Conservation (phyloP, 2,113 vertebrate species). For the Acanthisitta chloris region DNA sequence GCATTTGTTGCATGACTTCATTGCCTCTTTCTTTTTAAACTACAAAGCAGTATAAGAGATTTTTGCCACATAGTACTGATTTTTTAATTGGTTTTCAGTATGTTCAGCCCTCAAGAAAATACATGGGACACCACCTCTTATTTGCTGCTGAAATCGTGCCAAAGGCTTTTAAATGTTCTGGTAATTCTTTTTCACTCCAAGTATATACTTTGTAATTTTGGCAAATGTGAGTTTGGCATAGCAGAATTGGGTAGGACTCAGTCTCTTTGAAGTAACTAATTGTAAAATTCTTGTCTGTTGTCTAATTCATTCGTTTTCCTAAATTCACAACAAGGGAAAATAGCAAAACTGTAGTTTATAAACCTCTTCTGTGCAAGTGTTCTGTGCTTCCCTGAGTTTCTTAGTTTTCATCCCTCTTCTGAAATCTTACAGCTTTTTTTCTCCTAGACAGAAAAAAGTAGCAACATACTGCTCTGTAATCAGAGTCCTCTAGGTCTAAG, state of each 20-base stretch:
- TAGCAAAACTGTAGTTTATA: background rate
- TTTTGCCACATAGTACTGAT: background rate
- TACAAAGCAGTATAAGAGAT: background rate
- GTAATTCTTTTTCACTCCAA: background rate
- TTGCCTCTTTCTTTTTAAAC: background rate
- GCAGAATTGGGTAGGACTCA: background rate
- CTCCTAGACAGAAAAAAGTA: too few relatives aligned
- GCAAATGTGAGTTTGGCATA: background rate
- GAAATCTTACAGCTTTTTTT: background rate
- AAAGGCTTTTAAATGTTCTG: background rate
- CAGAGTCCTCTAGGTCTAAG: background rate
- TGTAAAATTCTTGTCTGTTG: background rate
- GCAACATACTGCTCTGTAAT: too few relatives aligned
- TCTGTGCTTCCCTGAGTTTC: background rate
- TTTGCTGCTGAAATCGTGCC: background rate
- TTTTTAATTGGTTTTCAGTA: background rate
- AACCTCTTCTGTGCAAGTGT: background rate
- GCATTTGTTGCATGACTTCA: background rate
- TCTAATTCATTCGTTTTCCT: background rate
- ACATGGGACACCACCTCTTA: background rate
- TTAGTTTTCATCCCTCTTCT: background rate
- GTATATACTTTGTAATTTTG: background rate
- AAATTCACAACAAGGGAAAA: background rate
- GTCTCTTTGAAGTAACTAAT: background rate
- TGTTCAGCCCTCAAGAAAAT: background rate